A percentile compares a stretch with the other conserved stretches of the same genome.
Conservation (phyloP, 2,797 vertebrate genomes). For the Tauraco hartlaubi region DNA sequence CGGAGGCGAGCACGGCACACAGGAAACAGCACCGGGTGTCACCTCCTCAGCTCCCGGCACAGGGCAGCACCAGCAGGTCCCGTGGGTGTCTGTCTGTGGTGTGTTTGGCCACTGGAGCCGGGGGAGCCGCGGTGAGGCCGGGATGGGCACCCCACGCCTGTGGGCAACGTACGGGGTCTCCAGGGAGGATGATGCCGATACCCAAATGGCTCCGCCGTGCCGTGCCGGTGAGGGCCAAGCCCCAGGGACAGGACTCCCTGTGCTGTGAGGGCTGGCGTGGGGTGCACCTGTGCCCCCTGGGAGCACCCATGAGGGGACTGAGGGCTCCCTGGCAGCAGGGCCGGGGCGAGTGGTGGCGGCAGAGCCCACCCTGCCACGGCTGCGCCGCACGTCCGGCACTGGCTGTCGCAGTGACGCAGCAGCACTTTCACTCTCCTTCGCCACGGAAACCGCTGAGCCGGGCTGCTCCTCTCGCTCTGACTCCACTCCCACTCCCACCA, state of each 20-base stretch:
- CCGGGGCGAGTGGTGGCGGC: neutral
- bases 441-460: neutral
- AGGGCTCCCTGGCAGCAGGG: too few species aligned
- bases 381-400: rapidly evolving
- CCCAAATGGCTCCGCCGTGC: rapidly evolving
- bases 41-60: neutral
- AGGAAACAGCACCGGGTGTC: neutral
- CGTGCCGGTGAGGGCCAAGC: rapidly evolving
- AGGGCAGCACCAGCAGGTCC: neutral
- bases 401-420: neutral
- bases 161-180: rapidly evolving
- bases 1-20: neutral
- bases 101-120: rapidly evolving
- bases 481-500: neutral
- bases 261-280: neutral
- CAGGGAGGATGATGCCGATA: rapidly evolving
- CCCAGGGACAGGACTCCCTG: neutral
- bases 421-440: conserved; percentile 27
- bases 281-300: neutral
- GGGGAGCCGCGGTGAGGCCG: neutral
- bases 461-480: conserved; percentile 10
- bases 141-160: rapidly evolving
- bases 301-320: rapidly evolving
- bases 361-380: neutral
- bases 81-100: neutral